These are phyloP conservation scores for Pachydiplax longipennis DNA, from an alignment of 2,888 invertebrate species.

Conservation along the genomic window DNA sequence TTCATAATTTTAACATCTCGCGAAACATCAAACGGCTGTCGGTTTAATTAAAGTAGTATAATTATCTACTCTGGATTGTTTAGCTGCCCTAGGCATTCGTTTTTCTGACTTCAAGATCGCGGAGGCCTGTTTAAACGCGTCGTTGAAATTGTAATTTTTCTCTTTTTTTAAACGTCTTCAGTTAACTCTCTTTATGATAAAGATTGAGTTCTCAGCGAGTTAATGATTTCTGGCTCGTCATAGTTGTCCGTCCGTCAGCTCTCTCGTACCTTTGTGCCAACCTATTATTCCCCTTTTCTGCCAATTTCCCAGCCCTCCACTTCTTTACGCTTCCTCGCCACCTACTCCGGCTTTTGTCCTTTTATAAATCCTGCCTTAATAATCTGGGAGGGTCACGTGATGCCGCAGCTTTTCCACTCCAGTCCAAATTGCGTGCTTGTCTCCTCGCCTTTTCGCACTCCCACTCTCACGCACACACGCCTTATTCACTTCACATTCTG, in stretches of 20 bases:
- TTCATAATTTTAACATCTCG: too few relatives aligned
- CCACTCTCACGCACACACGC: too few relatives aligned
- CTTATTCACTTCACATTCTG: neutral
- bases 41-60: too few relatives aligned
- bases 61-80: too few relatives aligned
- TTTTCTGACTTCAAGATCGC: too few relatives aligned
- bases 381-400: neutral
- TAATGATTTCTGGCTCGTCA: neutral
- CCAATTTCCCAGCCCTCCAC: neutral
- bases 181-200: neutral
- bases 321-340: constrained; percentile 14
- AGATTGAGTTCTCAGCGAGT: neutral
- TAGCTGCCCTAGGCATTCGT: too few relatives aligned
- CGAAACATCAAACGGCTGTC: too few relatives aligned
- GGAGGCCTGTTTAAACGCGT: too few relatives aligned
- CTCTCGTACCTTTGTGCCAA: neutral
- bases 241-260: neutral
- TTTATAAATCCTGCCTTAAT: neutral
- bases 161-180: neutral
- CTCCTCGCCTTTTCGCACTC: neutral
- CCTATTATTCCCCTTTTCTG: neutral
- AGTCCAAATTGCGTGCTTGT: neutral
- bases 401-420: constrained; percentile 14
- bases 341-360: constrained; percentile 6
- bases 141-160: too few relatives aligned